Evolutionary conservation across 2,113 vertebrate species (phyloP), one percentile per base, ranked within the genome.

Genomic region (Takifugu bimaculatus): DNA sequence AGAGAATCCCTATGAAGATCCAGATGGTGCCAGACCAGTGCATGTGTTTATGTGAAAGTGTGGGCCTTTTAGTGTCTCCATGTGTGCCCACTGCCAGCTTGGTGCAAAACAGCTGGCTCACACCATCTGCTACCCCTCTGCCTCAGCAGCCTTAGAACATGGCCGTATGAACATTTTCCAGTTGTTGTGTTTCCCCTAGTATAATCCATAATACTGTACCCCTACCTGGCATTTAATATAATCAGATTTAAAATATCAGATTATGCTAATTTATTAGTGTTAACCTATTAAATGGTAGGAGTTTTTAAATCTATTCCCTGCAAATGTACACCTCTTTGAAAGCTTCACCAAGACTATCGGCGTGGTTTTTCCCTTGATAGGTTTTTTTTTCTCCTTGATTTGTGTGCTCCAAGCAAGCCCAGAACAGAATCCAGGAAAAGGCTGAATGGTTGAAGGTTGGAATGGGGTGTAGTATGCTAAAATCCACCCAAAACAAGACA

Each of bases 61-160:
- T n/a, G 54, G 49, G 74, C 75, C 62, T 81, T 74, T 74, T 72
- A 77, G 60, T 70, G 72, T 73, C 73, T 84, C 50, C 69, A 68
- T 85, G 81, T 85, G 85, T 86, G 81, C 84, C 85, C 85, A 79
- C 56, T 82, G 85, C 83, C 85, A 81, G 83, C 77, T 75, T 74
- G 70, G 71, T 72, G 66, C 0, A 27, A 82, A 91, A 91, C 91
- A 92, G 88, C 90, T 92, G 91, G 88, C 69, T 85, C 62, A 48
- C 63, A 82, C 90, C 91, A 92, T 91, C 89, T 91, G 91, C 81
- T 86, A 4, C 78, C 68, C 67, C 63, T 83, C 79, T 61, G 47
- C 72, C 72, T 76, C 74, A 77, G 74, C 69, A 42, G 69, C 51
- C 20, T 26, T 57, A 70, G 65, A 74, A 65, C 67, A 64, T 68